Conservation (phyloP, 2,888 invertebrate species). For the Apamea epomidion region DNA sequence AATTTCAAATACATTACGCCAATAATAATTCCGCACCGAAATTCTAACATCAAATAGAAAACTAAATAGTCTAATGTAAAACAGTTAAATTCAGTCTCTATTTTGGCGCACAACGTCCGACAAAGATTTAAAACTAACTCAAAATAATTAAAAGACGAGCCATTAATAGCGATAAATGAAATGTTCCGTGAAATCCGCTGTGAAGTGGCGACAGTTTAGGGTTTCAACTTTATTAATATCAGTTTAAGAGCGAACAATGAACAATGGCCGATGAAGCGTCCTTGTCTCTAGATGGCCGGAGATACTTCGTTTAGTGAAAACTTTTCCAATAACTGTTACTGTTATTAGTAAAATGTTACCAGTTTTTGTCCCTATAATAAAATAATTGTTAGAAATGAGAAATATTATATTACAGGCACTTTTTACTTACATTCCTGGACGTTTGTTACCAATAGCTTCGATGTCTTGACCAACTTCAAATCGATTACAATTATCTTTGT, state of each 20-base stretch:
- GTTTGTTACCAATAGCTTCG: neutral
- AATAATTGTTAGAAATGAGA: neutral
- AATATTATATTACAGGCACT: neutral
- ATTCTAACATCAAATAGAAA: neutral
- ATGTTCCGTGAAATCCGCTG: neutral
- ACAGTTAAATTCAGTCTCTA: neutral
- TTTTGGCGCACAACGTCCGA: neutral
- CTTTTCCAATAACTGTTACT: slow-evolving; percentile 21
- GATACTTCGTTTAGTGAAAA: neutral
- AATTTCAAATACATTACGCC: neutral
- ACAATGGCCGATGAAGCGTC: neutral
- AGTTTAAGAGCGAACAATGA: slow-evolving; percentile 25
- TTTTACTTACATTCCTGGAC: neutral
- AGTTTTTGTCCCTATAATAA: neutral
- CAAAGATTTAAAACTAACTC: neutral
- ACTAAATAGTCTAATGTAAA: neutral
- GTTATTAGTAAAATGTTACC: neutral
- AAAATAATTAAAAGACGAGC: slow-evolving; percentile 9
- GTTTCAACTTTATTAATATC: slow-evolving; percentile 28
- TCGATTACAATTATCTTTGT: neutral
- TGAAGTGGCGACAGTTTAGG: slow-evolving; percentile 7
- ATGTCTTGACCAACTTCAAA: neutral
- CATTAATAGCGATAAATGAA: neutral
- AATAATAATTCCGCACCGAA: neutral
- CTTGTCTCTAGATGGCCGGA: neutral